Percentiles rank a stretch among this genome's conserved stretches.
These are phyloP conservation scores for Rhinopomastus cyanomelas DNA, from an alignment of 2,113 vertebrate species.

Conservation along the genomic window DNA sequence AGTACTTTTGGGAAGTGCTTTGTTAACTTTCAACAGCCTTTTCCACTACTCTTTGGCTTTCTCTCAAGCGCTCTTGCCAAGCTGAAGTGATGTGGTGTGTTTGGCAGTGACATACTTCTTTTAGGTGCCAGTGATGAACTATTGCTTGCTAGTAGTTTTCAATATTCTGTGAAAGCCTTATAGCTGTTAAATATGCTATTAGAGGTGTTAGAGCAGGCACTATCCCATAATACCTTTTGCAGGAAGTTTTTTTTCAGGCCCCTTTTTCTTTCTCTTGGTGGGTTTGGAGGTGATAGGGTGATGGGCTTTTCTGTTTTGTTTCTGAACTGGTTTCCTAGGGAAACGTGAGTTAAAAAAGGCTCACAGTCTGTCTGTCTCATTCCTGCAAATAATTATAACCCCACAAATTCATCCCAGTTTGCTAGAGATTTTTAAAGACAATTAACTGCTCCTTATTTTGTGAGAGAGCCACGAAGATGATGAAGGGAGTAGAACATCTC, in stretches of 20 bases:
- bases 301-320: slow-evolving; percentile 42
- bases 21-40: slow-evolving; percentile 69
- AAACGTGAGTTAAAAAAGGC: slow-evolving; percentile 42
- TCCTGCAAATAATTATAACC: slow-evolving; percentile 3
- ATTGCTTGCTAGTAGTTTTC: slow-evolving; percentile 36
- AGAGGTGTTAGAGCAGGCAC: neutral
- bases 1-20: slow-evolving; percentile 70
- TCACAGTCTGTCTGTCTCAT: slow-evolving; percentile 43
- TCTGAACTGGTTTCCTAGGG: slow-evolving; percentile 37
- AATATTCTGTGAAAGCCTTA: slow-evolving; percentile 25
- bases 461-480: too few species aligned
- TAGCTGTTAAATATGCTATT: neutral
- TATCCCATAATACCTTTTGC: neutral
- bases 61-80: slow-evolving; percentile 48
- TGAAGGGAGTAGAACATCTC: too few species aligned
- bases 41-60: slow-evolving; percentile 66
- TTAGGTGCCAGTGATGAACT: slow-evolving; percentile 57
- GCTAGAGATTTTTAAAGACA: neutral
- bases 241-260: neutral
- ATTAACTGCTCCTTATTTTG: neutral
- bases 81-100: slow-evolving; percentile 57
- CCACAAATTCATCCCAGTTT: neutral
- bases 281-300: neutral
- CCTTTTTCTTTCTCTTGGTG: neutral
- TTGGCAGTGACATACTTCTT: slow-evolving; percentile 57